A percentile compares a stretch with the other conserved stretches of the same genome.
These are phyloP conservation scores for Drosophila nannoptera DNA, from an alignment of 1,140 invertebrate genomes.

Conservation along the genomic window DNA sequence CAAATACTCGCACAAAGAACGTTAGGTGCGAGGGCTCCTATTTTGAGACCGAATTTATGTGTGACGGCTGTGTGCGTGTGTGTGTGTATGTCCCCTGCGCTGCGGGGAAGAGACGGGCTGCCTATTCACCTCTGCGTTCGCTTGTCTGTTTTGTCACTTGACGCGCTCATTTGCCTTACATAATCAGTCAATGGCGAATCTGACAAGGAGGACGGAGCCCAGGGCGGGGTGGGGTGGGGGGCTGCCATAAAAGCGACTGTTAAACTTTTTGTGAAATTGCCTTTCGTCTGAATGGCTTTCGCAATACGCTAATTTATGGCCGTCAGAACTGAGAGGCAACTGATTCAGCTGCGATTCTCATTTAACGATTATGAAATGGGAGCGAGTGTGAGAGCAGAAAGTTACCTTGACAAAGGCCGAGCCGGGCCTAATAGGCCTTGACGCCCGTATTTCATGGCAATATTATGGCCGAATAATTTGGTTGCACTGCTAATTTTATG, in stretches of 20 bases:
- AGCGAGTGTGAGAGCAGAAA: conserved; percentile 2
- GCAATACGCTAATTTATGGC: conserved; percentile 63
- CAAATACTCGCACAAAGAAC: conserved; percentile 38
- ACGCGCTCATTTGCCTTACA: conserved; percentile 60
- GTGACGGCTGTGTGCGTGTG: conserved; percentile 1
- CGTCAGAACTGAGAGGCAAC: conserved; percentile 33
- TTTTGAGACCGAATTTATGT: not conserved
- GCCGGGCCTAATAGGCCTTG: conserved; percentile 21
- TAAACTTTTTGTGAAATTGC: conserved; percentile 60
- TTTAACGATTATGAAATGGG: conserved; percentile 28
- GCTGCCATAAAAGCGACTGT: conserved; percentile 52
- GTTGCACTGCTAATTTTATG: conserved; percentile 57
- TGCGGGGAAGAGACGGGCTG: too few species aligned
- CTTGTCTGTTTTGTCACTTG: conserved; percentile 29
- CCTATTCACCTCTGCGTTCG: conserved; percentile 3
- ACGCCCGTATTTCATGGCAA: conserved; percentile 58
- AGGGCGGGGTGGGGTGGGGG: not conserved
- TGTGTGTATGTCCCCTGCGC: conserved; percentile 29
- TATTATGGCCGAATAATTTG: conserved; percentile 69
- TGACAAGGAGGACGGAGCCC: not conserved
- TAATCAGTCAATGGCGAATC: conserved; percentile 64
- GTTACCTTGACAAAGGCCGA: conserved; percentile 25
- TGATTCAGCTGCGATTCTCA: conserved; percentile 30
- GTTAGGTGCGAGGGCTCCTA: conserved; percentile 7
- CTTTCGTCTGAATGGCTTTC: conserved; percentile 39